Base-by-base conservation (phyloP, 2,113 vertebrate species). In the Cettia cetti region DNA sequence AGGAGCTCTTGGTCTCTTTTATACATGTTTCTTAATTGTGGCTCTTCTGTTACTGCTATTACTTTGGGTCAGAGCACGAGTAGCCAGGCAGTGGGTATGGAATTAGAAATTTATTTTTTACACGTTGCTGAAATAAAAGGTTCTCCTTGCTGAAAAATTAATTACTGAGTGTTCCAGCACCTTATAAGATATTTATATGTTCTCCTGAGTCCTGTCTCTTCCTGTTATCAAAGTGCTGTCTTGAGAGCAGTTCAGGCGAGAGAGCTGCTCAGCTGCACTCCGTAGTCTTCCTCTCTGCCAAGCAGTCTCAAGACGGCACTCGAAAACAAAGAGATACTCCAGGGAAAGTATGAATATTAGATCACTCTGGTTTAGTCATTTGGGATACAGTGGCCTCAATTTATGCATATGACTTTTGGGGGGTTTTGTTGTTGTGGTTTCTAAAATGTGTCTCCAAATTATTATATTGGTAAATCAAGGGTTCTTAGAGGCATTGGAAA, bases 121-220 rank as follows among this genome's bases (percentile, higher is more conserved):
- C 89, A 89, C 79, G 66, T 82, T 90, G 82, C 82, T 89, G 94
- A 96, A 97, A 93, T 96, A 96, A 95, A 97, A 97, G 78, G 40
- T 95, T 94, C 94, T 97, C 92, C 91, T 96, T 96, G 86, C 86
- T 98, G 89, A 97, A 97, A 97, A 98, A 96, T 97, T 97, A 97
- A 98, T 98, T 93, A 81, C 72, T 78, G 65, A 90, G 42, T 94
- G 86, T 97, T 98, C 96, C 94, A 96, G 92, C 90, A 71, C 91
- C 94, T 97, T 97, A 94, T 97, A 97, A 97, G 94, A 96, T 97
- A 97, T 97, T 97, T 97, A 97, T 97, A 83, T 94, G 90, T 91
- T 95, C 93, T 90, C 75, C 66, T 45, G 92, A 92, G 86, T 72
- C 92, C 82, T 91, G 79, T 91, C 87, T 97, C 79, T 96, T 96